phyloP scores from a whole-genome alignment of 2,113 vertebrate species.

The Rattus rattus region DNA sequence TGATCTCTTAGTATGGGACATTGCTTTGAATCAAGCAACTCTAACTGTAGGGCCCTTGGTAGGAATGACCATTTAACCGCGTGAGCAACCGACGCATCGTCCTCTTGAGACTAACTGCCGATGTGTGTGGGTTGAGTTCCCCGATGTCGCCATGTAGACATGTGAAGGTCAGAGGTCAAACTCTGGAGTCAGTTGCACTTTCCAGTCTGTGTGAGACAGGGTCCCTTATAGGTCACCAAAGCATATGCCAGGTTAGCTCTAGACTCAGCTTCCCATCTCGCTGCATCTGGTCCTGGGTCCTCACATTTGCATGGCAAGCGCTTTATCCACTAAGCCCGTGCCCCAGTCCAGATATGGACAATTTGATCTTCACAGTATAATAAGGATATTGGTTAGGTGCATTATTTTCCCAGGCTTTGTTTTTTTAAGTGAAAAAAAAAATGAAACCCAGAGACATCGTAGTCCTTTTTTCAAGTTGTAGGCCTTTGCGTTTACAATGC shows the following conservation, averaged over 20 bases:
- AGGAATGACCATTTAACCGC: background rate
- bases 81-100: background rate
- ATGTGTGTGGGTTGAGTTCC: background rate
- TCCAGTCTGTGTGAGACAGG: background rate
- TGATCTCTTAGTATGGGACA: background rate
- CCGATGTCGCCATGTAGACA: background rate
- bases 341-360: background rate
- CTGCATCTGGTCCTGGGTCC: background rate
- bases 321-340: background rate
- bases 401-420: background rate
- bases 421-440: background rate
- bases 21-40: background rate
- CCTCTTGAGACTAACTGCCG: background rate
- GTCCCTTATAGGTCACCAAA: background rate
- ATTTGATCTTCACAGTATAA: background rate
- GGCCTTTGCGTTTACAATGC: background rate
- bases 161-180: background rate
- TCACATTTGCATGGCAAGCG: background rate
- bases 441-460: background rate
- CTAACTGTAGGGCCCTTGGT: background rate
- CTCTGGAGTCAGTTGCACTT: background rate
- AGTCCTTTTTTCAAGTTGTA: background rate
- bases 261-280: background rate
- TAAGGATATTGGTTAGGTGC: background rate
- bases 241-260: background rate